These are phyloP conservation scores for Hipparchia semele DNA, from an alignment of 2,888 invertebrate genomes.

Conservation along the genomic window DNA sequence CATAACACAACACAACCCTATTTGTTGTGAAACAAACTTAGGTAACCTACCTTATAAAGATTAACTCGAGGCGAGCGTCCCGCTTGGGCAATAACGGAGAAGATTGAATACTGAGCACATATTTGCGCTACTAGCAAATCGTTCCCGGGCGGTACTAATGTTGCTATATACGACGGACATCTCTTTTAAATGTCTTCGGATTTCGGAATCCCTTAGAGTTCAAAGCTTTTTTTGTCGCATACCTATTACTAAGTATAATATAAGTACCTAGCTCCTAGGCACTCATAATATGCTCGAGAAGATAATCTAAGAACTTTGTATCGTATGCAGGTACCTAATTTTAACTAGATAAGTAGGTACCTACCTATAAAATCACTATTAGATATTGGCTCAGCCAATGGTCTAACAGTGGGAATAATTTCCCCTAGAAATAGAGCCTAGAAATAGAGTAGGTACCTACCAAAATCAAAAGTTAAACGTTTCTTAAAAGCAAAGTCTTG, in stretches of 20 bases:
- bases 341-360: too few species aligned
- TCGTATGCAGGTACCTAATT: not conserved
- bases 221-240: not conserved
- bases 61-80: constrained; percentile 40
- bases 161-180: constrained; percentile 39
- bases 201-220: constrained; percentile 9
- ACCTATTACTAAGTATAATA: too few species aligned
- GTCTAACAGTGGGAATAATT: too few species aligned
- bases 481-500: too few species aligned
- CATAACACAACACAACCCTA: constrained; percentile 23
- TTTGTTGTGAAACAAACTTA: constrained; percentile 33
- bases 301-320: not conserved
- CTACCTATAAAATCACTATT: too few species aligned
- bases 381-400: too few species aligned
- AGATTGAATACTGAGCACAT: constrained; percentile 50
- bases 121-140: constrained; percentile 46
- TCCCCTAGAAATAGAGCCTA: too few species aligned
- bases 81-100: constrained; percentile 44
- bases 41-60: constrained; percentile 41
- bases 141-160: constrained; percentile 43
- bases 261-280: too few species aligned
- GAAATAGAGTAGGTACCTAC: too few species aligned
- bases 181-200: constrained; percentile 30
- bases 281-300: not conserved
- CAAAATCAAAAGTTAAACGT: too few species aligned